Conservation (phyloP, 2,113 vertebrate species). For the Prietella phreatophila region DNA sequence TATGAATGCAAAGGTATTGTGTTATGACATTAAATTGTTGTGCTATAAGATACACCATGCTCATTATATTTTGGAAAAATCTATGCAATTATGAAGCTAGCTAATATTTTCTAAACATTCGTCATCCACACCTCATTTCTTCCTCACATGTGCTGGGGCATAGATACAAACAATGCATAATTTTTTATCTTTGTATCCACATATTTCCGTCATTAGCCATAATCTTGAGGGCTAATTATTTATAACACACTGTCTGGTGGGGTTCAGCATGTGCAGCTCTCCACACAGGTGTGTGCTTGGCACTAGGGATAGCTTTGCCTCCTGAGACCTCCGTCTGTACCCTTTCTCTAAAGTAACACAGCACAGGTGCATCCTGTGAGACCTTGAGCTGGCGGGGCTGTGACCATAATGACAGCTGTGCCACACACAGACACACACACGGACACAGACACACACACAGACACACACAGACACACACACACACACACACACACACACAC, state of each 20-base stretch:
- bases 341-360: neutral
- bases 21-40: neutral
- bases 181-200: conserved; percentile 1
- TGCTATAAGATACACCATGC: neutral
- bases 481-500: conserved; percentile 13
- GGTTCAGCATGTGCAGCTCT: conserved; percentile 13
- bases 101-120: neutral
- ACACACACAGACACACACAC: neutral
- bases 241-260: neutral
- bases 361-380: neutral
- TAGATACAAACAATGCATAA: neutral
- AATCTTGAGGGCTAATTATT: conserved; percentile 8
- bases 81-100: neutral
- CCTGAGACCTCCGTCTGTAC: conserved; percentile 16
- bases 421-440: conserved; percentile 1
- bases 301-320: neutral
- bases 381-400: neutral
- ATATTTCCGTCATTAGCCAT: conserved; percentile 8
- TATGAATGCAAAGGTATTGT: neutral
- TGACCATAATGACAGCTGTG: conserved; percentile 23
- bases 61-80: neutral
- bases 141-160: neutral
- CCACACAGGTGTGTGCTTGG: neutral
- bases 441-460: conserved; percentile 2
- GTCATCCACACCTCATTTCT: neutral